These are phyloP conservation scores for Lepidotrigona ventralis DNA, from an alignment of 1,140 invertebrate genomes.

Conservation along the genomic window DNA sequence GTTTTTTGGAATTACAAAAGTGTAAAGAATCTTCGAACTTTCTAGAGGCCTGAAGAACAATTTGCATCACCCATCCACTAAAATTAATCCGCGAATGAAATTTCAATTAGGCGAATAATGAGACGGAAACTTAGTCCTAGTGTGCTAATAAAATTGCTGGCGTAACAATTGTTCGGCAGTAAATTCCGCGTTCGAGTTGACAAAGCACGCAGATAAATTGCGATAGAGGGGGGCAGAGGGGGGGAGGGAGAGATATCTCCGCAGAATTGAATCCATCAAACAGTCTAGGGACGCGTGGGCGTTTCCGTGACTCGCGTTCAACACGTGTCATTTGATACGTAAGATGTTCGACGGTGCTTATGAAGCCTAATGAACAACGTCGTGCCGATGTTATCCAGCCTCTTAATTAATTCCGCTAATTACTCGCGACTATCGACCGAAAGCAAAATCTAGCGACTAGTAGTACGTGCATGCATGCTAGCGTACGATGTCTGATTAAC, in stretches of 20 bases:
- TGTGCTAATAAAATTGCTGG: not conserved
- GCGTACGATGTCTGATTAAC: not conserved
- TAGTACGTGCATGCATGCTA: no score
- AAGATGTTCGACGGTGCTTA: not conserved
- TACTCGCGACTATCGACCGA: not conserved
- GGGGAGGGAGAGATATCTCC: not conserved
- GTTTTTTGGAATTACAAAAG: no score
- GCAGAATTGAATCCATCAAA: slow-evolving; percentile 8
- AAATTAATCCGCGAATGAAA: no score
- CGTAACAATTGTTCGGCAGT: not conserved
- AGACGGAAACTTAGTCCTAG: no score
- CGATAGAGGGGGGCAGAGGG: no score
- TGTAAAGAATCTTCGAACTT: no score
- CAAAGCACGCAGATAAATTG: slow-evolving; percentile 1
- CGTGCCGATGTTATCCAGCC: not conserved
- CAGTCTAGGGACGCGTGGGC: not conserved
- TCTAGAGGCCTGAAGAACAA: no score
- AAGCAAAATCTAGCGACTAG: not conserved
- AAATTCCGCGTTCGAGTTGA: not conserved
- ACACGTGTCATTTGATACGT: slow-evolving; percentile 17
- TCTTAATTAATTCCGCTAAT: slow-evolving; percentile 15
- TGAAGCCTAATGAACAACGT: not conserved
- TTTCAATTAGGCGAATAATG: not conserved
- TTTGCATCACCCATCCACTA: no score
- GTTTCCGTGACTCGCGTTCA: slow-evolving; percentile 4